Evolutionary conservation across 1,140 invertebrate genomes (phyloP).

Genomic region (Drosophila virilis): DNA sequence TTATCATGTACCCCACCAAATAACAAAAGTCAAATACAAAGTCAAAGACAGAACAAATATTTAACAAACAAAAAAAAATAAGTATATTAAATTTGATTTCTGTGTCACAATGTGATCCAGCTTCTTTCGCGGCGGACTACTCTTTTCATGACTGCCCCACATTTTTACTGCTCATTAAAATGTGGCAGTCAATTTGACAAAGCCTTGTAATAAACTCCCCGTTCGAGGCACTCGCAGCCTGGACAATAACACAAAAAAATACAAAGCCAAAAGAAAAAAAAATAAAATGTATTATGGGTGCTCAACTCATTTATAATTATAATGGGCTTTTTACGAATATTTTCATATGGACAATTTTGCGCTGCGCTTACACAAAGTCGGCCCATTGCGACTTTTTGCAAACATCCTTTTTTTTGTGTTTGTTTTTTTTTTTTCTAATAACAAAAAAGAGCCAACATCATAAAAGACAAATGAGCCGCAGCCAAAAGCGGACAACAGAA

Average conservation of each 20-base stretch:
- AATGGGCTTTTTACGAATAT: slow-evolving; percentile 77
- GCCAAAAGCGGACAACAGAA: slow-evolving; percentile 46
- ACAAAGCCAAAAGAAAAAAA: slow-evolving; percentile 42
- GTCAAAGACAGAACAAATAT: slow-evolving; percentile 55
- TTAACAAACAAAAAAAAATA: slow-evolving; percentile 42
- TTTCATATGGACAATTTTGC: slow-evolving; percentile 29
- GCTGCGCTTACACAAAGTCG: slow-evolving; percentile 17
- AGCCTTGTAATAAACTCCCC: slow-evolving; percentile 50
- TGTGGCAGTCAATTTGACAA: slow-evolving; percentile 76
- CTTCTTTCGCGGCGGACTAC: slow-evolving; percentile 23
- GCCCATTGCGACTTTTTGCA: slow-evolving; percentile 17
- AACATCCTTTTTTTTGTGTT: slow-evolving; percentile 28
- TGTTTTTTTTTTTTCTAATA: slow-evolving; percentile 39
- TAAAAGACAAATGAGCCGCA: slow-evolving; percentile 83
- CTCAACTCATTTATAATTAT: slow-evolving; percentile 84
- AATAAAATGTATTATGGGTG: slow-evolving; percentile 76
- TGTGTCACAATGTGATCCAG: slow-evolving; percentile 36
- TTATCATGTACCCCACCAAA: not conserved
- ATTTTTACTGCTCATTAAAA: slow-evolving; percentile 81
- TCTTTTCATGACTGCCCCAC: slow-evolving; percentile 59
- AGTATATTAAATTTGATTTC: slow-evolving; percentile 39
- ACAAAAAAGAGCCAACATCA: slow-evolving; percentile 58
- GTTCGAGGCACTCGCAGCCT: slow-evolving; percentile 1
- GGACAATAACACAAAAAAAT: slow-evolving; percentile 40
- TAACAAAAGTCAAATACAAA: slow-evolving; percentile 27